Evolutionary conservation across 2,888 invertebrate species (phyloP), one percentile per base, ranked within the genome.

Genomic region (Bhutanitis thaidina): DNA sequence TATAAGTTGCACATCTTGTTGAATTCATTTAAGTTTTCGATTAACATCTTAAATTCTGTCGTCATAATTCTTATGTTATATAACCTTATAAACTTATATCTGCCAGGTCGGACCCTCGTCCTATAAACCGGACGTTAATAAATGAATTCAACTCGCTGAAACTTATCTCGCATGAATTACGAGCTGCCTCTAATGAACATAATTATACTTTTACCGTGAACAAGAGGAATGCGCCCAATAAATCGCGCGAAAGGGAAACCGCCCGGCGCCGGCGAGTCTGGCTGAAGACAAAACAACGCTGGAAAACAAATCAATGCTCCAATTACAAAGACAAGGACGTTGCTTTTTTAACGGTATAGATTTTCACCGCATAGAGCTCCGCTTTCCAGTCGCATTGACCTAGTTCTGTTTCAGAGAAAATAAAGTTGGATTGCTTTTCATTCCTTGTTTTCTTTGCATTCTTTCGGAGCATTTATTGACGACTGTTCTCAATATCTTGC

Each of bases 81-180:
- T 20, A 5, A 20, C 3, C 20, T 5, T 2, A 20, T 20, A 12
- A 25, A 25, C 13, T 12, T 16, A 38, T 16, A 38, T 35, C 12
- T 13, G 7, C 10, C 10, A 27, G 13, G 7, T 1, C 20, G 13
- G 13, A 20, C 12, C 27, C 12, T 10, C 35, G n/a, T 34, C 34
- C 34, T 1, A 1, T 8, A 41, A 48, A 48, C 12, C 41, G 13
- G 29, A 36, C 36, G 12, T n/a, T 40, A 47, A 48, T 20, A 48
- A 43, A 43, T 40, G 40, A 34, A 27, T 14, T 14, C 7, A 40
- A 39, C 49, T 29, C 37, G 9, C 15, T 7, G 15, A 44, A 51
- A 51, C 45, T 51, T 52, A 52, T 52, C 44, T 39, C 51, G 46
- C 41, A 41, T 52, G 52, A 52, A 37, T 52, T 37, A 52, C 43